Evolutionary conservation across 2,113 vertebrate species (phyloP).

Genomic region (Pollachius pollachius): DNA sequence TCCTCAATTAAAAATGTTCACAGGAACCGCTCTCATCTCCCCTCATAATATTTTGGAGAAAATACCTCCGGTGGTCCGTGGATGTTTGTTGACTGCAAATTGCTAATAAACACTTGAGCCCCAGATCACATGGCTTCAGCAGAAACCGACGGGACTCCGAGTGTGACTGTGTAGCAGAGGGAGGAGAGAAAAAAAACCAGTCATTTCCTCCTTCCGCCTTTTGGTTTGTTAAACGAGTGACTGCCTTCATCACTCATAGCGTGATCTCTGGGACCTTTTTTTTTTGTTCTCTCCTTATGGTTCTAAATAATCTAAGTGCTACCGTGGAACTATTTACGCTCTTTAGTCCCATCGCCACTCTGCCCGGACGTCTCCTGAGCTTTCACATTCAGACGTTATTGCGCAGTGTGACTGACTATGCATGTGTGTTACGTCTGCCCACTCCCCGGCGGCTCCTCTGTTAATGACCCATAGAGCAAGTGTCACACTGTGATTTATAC

Average conservation of each 20-base stretch:
- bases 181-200: conserved; percentile 3
- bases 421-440: conserved; percentile 24
- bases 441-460: conserved; percentile 49
- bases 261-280: too few species aligned
- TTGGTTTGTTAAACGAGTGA: too few species aligned
- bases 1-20: conserved; percentile 70
- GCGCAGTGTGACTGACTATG: conserved; percentile 38
- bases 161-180: conserved; percentile 9
- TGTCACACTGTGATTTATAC: conserved; percentile 72
- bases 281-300: too few species aligned
- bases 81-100: conserved; percentile 56
- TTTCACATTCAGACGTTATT: conserved; percentile 37
- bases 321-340: too few species aligned
- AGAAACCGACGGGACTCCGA: conserved; percentile 36
- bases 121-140: conserved; percentile 31
- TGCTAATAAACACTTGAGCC: conserved; percentile 51
- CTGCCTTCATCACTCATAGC: too few species aligned
- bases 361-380: too few species aligned
- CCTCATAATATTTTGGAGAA: conserved; percentile 57
- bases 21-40: conserved; percentile 57
- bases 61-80: conserved; percentile 60
- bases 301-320: too few species aligned
- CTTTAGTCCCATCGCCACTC: too few species aligned
- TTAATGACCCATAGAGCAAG: conserved; percentile 65
- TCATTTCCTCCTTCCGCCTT: not conserved